A percentile compares a stretch with the other conserved stretches of the same genome.
These are phyloP conservation scores for Xestia xanthographa DNA, from an alignment of 2,888 invertebrate genomes.

Conservation along the genomic window DNA sequence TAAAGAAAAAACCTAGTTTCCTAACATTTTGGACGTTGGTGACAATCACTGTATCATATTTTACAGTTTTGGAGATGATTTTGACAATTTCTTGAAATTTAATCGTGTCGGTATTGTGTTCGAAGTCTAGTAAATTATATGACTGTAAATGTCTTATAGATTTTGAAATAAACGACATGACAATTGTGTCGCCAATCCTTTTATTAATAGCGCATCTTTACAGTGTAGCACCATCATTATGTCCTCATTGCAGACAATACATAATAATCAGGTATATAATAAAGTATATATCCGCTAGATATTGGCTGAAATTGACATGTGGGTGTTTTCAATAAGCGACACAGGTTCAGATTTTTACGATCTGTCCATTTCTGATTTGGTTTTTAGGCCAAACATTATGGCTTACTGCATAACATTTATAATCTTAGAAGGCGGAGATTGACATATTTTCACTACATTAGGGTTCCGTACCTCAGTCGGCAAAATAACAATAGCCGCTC, in stretches of 20 bases:
- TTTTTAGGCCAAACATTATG: constrained; percentile 6
- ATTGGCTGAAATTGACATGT: constrained; percentile 47
- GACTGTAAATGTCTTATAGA: neutral
- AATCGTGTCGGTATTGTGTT: neutral
- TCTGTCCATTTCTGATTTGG: constrained; percentile 18
- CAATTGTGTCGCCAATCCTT: neutral
- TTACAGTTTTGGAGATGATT: neutral
- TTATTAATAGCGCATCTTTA: neutral
- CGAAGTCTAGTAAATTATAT: neutral
- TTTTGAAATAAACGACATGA: neutral
- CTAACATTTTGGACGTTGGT: neutral
- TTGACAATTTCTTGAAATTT: neutral
- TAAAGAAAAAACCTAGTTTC: neutral
- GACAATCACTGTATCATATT: neutral
- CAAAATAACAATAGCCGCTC: too few relatives aligned
- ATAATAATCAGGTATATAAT: constrained; percentile 13
- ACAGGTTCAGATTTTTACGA: constrained; percentile 10
- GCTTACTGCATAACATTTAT: neutral
- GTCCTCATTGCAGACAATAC: constrained; percentile 54
- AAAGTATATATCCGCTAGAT: constrained; percentile 28
- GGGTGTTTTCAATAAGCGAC: constrained; percentile 49
- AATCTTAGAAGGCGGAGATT: constrained; percentile 11
- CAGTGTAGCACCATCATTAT: constrained; percentile 24
- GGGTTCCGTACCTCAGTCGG: too few relatives aligned
- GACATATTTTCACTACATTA: neutral